Percentiles rank a stretch among this genome's conserved stretches.
Evolutionary conservation across 53 echinoderm and acorn worm species (phyloP).

Genomic region (Astropecten irregularis): DNA sequence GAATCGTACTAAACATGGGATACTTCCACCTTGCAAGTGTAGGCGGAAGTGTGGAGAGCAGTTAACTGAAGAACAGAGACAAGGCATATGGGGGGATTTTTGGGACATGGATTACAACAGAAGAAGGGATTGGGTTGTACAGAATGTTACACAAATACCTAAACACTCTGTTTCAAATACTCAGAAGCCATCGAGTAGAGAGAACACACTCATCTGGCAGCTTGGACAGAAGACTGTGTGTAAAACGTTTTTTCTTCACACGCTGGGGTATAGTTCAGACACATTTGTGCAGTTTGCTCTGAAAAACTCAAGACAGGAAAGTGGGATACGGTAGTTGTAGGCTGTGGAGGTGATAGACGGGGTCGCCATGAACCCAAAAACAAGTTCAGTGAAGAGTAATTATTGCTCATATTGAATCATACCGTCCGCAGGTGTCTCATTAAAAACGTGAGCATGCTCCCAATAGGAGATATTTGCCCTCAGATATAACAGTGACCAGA

Average conservation of each 20-base stretch:
- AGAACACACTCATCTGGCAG: conserved; percentile 38
- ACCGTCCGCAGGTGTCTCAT: conserved; percentile 52
- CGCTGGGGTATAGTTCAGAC: conserved; percentile 44
- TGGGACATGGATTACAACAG: conserved; percentile 37
- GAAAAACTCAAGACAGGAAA: conserved; percentile 27
- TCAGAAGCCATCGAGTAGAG: not conserved
- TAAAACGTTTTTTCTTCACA: conserved; percentile 61
- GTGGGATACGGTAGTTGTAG: conserved; percentile 33
- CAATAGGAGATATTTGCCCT: conserved; percentile 50
- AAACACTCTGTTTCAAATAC: conserved; percentile 29
- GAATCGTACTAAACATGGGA: conserved; percentile 18
- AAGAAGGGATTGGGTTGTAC: conserved; percentile 31
- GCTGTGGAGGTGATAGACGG: conserved; percentile 39
- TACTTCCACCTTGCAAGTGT: conserved; percentile 46
- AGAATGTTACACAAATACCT: conserved; percentile 34
- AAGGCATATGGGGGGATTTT: conserved; percentile 5
- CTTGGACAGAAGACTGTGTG: conserved; percentile 48
- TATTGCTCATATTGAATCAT: conserved; percentile 41
- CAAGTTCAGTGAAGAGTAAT: conserved; percentile 47
- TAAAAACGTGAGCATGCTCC: conserved; percentile 59
- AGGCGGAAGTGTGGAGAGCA: conserved; percentile 16
- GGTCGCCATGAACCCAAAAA: conserved; percentile 57
- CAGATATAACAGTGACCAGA: conserved; percentile 17
- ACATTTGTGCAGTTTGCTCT: conserved; percentile 24
- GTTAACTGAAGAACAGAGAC: conserved; percentile 11